Conservation (phyloP, 2,113 vertebrate genomes). For the Amazona vittata region DNA sequence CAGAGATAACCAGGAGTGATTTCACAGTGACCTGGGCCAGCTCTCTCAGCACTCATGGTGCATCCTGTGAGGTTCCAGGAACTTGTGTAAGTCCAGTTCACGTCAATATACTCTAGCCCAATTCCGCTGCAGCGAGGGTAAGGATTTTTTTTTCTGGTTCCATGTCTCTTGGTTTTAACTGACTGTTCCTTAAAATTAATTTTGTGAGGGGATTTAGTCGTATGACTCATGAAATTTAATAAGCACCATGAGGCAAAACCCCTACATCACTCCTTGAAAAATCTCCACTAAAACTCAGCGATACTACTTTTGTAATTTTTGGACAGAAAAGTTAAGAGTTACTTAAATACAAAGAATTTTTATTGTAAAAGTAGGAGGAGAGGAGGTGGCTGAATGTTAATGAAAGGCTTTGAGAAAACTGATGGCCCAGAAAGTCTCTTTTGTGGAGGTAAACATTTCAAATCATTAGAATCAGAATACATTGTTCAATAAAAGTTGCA, state of each 20-base stretch:
- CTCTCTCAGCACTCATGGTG: neutral
- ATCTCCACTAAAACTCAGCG: neutral
- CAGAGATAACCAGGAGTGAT: neutral
- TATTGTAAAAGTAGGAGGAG: neutral
- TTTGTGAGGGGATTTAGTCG: neutral
- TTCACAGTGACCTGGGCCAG: neutral
- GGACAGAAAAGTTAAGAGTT: neutral
- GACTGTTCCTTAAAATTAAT: neutral
- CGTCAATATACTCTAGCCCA: rapidly evolving
- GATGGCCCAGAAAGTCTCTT: neutral
- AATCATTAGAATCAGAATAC: neutral
- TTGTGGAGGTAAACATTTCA: neutral
- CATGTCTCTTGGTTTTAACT: neutral
- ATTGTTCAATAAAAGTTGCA: neutral
- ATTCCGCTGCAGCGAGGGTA: rapidly evolving
- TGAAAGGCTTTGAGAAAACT: neutral
- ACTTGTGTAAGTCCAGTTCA: neutral
- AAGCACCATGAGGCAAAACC: neutral
- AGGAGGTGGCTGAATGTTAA: neutral
- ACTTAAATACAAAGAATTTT: neutral
- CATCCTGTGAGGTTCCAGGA: neutral
- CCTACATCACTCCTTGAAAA: neutral
- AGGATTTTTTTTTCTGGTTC: neutral
- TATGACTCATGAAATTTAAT: neutral
- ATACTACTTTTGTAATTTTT: neutral